Base-by-base conservation (phyloP, 1,140 invertebrate genomes). In the Aphelenchoides besseyi region DNA sequence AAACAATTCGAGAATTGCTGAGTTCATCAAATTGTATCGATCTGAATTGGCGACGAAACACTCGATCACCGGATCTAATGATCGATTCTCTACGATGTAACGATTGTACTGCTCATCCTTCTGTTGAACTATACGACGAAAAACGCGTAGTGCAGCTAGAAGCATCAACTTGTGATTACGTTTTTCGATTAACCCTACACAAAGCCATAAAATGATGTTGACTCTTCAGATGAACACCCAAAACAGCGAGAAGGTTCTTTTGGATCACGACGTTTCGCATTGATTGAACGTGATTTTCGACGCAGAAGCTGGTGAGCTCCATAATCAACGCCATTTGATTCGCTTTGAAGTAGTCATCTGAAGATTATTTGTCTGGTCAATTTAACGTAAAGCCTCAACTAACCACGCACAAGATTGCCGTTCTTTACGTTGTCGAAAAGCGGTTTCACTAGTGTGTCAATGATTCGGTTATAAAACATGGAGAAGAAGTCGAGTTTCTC, bases 101-200 rank as follows among this genome's bases (percentile, higher is more conserved):
- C 91, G 89, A 87, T 97, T 95, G 87, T 99, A 98, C 86, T 96
- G 94, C 82, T 98, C 96, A 85, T 98, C 96, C 87, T 98, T 98
- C 16, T 98, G 88, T 41, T 94, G 92, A 81, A 98, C 91, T 63
- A 98, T 93, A 87, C 95, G 96, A 76, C 96, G 89, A 90, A 98
- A 91, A 87, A 98, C 94, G 86, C 95, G 90, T 74, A 98, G 87
- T 52, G 95, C 94, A 87, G 89, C 90, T 89, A 80, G 41, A 87
- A 85, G 68, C 33, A 75, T 69, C 68, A 68, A 32, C 61, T 64
- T n/a, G 18, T 23, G 18, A 59, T 59, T 23, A 59, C 26, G 23
- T 59, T 59, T 5, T 5, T 16, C 5, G 5, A 29, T 8, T 8
- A 8, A 8, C 88, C 88, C 87, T 86, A 90, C 95, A 92, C 55